Evolutionary conservation across 2,797 vertebrate species (phyloP), one percentile per base, ranked within the genome.

Genomic region (Miichthys miiuy): DNA sequence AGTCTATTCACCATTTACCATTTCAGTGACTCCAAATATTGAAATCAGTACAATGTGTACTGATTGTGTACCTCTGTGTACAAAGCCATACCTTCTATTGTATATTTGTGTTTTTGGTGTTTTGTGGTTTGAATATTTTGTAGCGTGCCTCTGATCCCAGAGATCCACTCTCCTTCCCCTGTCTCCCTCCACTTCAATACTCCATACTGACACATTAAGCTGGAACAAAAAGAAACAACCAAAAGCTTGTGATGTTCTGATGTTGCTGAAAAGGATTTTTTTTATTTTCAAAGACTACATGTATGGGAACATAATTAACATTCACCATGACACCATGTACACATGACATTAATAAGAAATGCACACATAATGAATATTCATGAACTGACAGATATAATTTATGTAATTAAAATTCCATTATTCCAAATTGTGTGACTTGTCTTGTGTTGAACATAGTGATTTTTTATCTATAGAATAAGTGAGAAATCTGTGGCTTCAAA

Each of bases 171-270:
- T 64, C 70, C 79, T 68, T 61, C 44, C 61, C 86, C 64, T 1
- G 17, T 71, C 66, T 44, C 77, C 85, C 85, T 80, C 51, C 72
- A 64, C 21, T 80, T 30, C 66, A 72, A 84, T 69, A 20, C 69
- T 64, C 30, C 30, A 42, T 9, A 54, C 1, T 41, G 56, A 41
- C 75, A 81, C 75, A 50, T 42, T 71, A 41, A 72, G 55, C 81
- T 65, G 74, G 71, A 85, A 74, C 71, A 91, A 92, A 93, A 92
- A 93, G 92, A 93, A 95, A 94, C 93, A 94, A 93, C 93, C 92
- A 94, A 95, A 91, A 90, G 83, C 61, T 50, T 44, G 65, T 62
- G 68, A 85, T 84, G 87, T 80, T 79, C 13, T 80, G n/a, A 71
- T 82, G 79, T 78, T 83, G 87, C 61, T 80, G 52, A 76, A 79